These are phyloP conservation scores for Netelia inedita DNA, from an alignment of 2,888 invertebrate genomes.

Conservation along the genomic window DNA sequence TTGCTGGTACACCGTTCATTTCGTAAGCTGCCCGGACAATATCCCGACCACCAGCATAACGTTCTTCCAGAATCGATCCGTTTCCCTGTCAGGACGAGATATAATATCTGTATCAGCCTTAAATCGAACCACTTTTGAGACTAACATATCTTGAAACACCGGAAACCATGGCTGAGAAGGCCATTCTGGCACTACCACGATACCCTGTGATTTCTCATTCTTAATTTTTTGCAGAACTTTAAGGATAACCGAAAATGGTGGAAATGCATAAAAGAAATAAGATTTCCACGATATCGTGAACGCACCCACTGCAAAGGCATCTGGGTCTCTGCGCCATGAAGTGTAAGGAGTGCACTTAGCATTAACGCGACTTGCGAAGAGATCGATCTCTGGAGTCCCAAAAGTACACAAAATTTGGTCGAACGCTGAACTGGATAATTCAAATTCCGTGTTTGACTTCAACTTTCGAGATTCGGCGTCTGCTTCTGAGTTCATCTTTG, in stretches of 20 bases:
- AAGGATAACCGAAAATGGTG: conserved; percentile 38
- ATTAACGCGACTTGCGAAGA: conserved; percentile 39
- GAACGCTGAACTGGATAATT: conserved; percentile 25
- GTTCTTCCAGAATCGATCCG: conserved; percentile 64
- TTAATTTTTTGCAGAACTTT: conserved; percentile 42
- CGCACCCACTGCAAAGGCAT: conserved; percentile 43
- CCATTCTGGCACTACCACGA: conserved; percentile 55
- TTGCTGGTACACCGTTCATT: conserved; percentile 32
- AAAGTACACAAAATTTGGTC: not conserved
- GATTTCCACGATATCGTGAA: conserved; percentile 48
- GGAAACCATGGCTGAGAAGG: conserved; percentile 73
- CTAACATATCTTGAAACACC: conserved; percentile 32
- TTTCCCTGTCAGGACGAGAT: conserved; percentile 41
- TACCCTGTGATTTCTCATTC: conserved; percentile 46
- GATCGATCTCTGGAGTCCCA: conserved; percentile 49
- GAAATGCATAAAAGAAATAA: conserved; percentile 34
- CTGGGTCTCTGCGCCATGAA: conserved; percentile 44
- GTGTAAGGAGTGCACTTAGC: conserved; percentile 32
- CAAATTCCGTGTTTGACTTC: conserved; percentile 40
- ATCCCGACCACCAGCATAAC: conserved; percentile 66
- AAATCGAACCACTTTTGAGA: conserved; percentile 9
- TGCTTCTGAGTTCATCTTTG: conserved; percentile 17
- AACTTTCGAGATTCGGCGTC: conserved; percentile 37
- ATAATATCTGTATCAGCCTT: conserved; percentile 5
- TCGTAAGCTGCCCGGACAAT: conserved; percentile 68